Conservation (phyloP, 2,113 vertebrate species). For the Larimichthys polyactis region DNA sequence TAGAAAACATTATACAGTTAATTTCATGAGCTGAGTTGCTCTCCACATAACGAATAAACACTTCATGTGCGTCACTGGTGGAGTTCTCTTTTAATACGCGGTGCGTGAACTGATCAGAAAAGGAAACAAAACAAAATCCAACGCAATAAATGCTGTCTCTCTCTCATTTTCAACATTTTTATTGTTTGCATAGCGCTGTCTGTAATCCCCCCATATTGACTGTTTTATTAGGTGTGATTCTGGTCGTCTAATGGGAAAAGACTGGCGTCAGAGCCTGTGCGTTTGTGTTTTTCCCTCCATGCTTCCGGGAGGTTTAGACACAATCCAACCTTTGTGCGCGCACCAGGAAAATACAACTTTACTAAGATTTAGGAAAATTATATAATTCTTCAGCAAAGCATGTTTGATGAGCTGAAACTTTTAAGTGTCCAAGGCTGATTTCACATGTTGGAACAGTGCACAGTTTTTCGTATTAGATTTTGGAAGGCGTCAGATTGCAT, state of each 20-base stretch:
- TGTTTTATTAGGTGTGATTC: slow-evolving; percentile 50
- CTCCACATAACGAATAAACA: background rate
- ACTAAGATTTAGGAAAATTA: background rate
- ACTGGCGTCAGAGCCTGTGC: background rate
- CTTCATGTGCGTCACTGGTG: background rate
- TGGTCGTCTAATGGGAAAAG: slow-evolving; percentile 19
- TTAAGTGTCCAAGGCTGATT: background rate
- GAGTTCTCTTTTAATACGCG: background rate
- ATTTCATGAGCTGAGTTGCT: background rate
- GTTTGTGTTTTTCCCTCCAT: slow-evolving; percentile 18
- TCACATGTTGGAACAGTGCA: background rate
- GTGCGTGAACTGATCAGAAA: background rate
- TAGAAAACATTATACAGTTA: background rate
- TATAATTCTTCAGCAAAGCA: background rate
- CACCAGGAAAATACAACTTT: slow-evolving; percentile 14
- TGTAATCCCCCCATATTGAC: background rate
- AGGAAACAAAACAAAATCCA: background rate
- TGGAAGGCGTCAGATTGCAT: background rate
- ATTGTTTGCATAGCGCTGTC: background rate
- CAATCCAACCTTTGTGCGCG: slow-evolving; percentile 18
- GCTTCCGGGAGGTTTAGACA: slow-evolving; percentile 1
- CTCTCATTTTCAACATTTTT: background rate
- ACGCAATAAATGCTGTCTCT: background rate
- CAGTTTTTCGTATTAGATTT: background rate
- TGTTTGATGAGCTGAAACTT: background rate